These are phyloP conservation scores for Episyrphus balteatus DNA, from an alignment of 1,140 invertebrate genomes.

Conservation along the genomic window DNA sequence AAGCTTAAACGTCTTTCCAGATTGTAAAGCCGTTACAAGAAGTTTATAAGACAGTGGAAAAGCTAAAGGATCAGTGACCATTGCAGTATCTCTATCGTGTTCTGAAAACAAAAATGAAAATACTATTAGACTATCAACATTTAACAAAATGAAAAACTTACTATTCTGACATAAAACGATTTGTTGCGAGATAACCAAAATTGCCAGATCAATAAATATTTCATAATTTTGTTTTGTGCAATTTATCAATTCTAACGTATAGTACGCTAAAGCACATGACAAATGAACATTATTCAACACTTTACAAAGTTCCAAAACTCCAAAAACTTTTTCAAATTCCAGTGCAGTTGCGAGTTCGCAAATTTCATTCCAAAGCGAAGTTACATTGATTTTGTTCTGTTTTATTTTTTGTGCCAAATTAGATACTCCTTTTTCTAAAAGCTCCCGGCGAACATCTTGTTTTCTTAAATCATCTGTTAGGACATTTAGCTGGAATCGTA, in stretches of 20 bases:
- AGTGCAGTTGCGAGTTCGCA: conserved; percentile 17
- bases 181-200: conserved; percentile 29
- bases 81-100: not conserved
- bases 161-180: conserved; percentile 12
- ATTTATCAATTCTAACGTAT: conserved; percentile 19
- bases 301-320: conserved; percentile 19
- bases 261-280: conserved; percentile 24
- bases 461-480: conserved; percentile 14
- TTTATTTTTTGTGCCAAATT: conserved; percentile 17
- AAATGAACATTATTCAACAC: conserved; percentile 21
- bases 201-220: conserved; percentile 22
- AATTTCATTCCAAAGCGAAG: conserved; percentile 18
- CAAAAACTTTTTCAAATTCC: conserved; percentile 16
- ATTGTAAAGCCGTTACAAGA: conserved; percentile 12
- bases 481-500: conserved; percentile 19
- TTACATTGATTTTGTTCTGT: conserved; percentile 17
- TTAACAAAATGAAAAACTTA: conserved; percentile 10
- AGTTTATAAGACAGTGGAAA: conserved; percentile 27
- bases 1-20: conserved; percentile 8
- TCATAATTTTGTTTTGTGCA: conserved; percentile 15
- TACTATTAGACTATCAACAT: too few species aligned
- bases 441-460: conserved; percentile 8
- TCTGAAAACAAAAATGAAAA: too few species aligned
- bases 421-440: conserved; percentile 22
- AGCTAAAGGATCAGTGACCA: conserved; percentile 21